Percentiles rank a stretch among this genome's conserved stretches.
phyloP scores from a whole-genome alignment of 2,113 vertebrate genomes.

The Pelecanus crispus region DNA sequence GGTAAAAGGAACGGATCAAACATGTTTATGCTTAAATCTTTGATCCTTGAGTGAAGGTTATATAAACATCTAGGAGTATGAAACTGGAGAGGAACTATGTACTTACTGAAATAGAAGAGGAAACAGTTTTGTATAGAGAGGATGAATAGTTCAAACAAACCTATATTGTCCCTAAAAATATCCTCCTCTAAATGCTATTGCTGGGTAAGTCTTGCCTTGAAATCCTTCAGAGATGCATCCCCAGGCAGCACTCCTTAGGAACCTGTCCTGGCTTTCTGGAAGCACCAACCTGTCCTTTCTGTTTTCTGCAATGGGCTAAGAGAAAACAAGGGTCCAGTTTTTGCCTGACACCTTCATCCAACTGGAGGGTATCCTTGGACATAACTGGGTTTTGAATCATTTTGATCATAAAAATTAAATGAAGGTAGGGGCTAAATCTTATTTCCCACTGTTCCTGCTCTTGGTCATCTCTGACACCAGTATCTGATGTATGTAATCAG shows the following conservation, averaged over 20 bases:
- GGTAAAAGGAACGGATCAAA: neutral
- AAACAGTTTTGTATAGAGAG: neutral
- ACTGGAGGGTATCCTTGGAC: neutral
- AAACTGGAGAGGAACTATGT: neutral
- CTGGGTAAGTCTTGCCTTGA: neutral
- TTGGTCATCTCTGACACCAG: neutral
- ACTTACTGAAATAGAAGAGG: neutral
- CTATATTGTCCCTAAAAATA: neutral
- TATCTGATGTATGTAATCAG: constrained; percentile 20
- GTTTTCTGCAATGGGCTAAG: neutral
- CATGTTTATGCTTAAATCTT: constrained; percentile 3
- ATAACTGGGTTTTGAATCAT: constrained; percentile 21
- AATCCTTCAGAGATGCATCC: neutral
- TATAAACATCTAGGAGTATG: neutral
- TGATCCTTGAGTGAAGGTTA: neutral
- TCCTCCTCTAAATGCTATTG: neutral
- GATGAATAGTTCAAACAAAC: neutral
- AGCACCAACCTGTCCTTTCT: neutral
- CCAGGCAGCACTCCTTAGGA: neutral
- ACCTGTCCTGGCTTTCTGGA: neutral
- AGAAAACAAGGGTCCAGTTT: neutral
- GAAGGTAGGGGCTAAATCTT: constrained; percentile 21
- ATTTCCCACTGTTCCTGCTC: constrained; percentile 29
- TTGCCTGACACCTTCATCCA: neutral
- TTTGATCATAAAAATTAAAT: constrained; percentile 54